Evolutionary conservation across 1,140 invertebrate species (phyloP).

Genomic region (Laupala kohalensis): DNA sequence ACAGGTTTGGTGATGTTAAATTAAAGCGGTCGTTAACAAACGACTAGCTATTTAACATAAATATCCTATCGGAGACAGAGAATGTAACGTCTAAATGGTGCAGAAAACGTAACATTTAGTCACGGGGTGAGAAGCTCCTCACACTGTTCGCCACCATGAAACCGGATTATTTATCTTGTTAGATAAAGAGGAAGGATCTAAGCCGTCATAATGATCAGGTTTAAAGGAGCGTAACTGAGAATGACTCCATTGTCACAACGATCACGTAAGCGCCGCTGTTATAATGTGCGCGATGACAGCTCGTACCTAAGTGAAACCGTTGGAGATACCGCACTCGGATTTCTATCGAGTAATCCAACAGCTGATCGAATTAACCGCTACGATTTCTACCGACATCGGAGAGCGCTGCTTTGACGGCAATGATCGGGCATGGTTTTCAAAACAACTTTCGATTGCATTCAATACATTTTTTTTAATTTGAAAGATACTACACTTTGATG

Average conservation of each 20-base stretch:
- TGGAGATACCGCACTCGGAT: neutral
- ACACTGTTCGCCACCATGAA: neutral
- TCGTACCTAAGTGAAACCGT: neutral
- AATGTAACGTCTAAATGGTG: neutral
- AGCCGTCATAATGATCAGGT: neutral
- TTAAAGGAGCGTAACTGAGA: neutral
- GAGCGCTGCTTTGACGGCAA: no score
- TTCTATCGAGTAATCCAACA: neutral
- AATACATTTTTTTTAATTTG: no score
- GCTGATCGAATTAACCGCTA: neutral
- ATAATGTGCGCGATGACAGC: neutral
- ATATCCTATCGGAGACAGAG: neutral
- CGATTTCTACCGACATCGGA: no score
- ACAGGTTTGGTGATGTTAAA: neutral
- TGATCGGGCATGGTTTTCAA: no score
- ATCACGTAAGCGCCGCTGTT: neutral
- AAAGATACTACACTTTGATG: no score
- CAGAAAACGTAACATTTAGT: neutral
- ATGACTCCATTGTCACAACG: neutral
- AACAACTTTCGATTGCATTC: no score
- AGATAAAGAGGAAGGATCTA: neutral
- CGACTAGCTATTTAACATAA: neutral
- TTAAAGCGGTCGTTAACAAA: neutral
- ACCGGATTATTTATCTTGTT: neutral
- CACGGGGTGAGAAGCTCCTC: neutral